Conservation (phyloP, 2,113 vertebrate genomes). For the Corythaixoides concolor region DNA sequence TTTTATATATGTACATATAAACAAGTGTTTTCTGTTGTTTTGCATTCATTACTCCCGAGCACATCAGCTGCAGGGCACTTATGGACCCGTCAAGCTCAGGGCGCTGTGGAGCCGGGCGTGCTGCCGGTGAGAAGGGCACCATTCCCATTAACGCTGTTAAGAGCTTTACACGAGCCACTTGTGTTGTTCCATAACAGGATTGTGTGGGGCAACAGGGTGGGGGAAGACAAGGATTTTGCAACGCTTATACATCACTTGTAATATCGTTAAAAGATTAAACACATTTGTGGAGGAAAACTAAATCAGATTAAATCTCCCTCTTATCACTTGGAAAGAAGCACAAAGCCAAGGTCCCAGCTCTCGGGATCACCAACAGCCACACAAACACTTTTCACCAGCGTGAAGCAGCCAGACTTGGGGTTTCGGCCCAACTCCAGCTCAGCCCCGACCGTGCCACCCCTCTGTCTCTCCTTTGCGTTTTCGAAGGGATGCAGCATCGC, state of each 20-base stretch:
- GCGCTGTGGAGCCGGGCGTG: not conserved
- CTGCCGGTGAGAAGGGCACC: not conserved
- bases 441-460: not conserved
- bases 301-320: not conserved
- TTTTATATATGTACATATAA: no score
- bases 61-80: not conserved
- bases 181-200: not conserved
- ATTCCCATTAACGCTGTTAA: not conserved
- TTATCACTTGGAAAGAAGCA: not conserved
- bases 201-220: not conserved
- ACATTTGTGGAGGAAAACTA: not conserved
- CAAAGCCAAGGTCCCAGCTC: not conserved
- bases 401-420: not conserved
- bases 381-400: not conserved
- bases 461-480: not conserved
- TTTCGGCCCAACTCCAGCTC: not conserved
- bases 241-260: not conserved
- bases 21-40: not conserved
- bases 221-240: not conserved
- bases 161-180: not conserved
- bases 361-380: not conserved
- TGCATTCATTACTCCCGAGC: not conserved
- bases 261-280: constrained; percentile 25
- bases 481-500: not conserved
- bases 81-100: not conserved